Base-by-base conservation (phyloP, 2,888 invertebrate species). In the Sipha maydis region DNA sequence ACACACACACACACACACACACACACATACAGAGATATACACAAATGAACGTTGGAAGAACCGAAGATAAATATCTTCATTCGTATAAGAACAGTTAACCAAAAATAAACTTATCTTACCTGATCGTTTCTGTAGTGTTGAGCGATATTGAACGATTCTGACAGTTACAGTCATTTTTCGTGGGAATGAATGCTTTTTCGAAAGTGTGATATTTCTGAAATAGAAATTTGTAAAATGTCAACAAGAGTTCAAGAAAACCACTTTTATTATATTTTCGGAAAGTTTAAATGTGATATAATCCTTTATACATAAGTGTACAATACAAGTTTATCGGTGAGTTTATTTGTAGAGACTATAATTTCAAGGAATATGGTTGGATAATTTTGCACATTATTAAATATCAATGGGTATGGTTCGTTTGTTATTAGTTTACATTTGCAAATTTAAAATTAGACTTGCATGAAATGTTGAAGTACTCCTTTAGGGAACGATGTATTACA, bases 71-170 rank as follows among this genome's bases (percentile, higher is more conserved):
- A 48, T 14, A 48, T 48, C 14, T 61, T 25, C 61, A 25, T 8
- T 61, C 61, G 61, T 61, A 11, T 28, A 54, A 83, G 54, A 71
- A 83, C 54, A 14, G 38, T 31, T 9, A 1, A 41, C 75, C 75
- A 31, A 67, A 84, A 84, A 41, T 41, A 83, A 67, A 85, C 48
- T 21, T 34, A 25, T 54, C 17, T 85, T 78, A 85, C 85, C 77
- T 78, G 85, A 69, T 77, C 61, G 83, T 38, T 69, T 31, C 48
- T 31, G 76, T 31, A 8, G 61, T 61, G 76, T 76, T 61, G 56
- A 56, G 75, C 28, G 21, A 28, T 84, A 76, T 85, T 48, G 69
- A 54, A 78, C 31, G 61, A n/a, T 34, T 41, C 77, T 21, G 82
- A 31, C 41, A 28, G 67, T 31, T 69, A 25, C 61, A 31, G 76